Conservation (phyloP, 2,113 vertebrate species). For the Grammomys surdaster region DNA sequence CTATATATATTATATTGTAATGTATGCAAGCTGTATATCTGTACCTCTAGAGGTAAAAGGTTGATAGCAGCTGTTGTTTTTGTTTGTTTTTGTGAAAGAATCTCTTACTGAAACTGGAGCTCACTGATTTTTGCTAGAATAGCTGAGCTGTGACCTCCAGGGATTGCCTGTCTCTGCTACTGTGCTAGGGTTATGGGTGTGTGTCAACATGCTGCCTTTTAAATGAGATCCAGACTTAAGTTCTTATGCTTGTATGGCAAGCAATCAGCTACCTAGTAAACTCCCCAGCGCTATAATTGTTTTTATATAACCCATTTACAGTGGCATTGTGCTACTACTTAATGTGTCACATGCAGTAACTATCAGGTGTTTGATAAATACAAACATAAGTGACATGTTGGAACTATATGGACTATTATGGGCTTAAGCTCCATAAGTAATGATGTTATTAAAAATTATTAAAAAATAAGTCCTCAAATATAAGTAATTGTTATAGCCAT, state of each 20-base stretch:
- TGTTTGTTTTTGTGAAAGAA: background rate
- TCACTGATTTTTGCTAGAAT: background rate
- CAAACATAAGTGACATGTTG: background rate
- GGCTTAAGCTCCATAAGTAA: background rate
- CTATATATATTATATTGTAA: background rate
- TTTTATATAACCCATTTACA: background rate
- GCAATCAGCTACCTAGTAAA: too few relatives aligned
- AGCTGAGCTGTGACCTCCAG: background rate
- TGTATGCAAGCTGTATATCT: background rate
- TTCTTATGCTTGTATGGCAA: background rate
- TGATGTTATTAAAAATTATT: background rate
- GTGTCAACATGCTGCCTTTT: too few relatives aligned
- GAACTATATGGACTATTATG: background rate
- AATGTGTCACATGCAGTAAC: background rate
- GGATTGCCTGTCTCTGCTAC: background rate
- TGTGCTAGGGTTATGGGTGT: background rate
- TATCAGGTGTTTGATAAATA: background rate
- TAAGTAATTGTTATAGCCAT: background rate
- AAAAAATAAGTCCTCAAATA: conserved; percentile 29
- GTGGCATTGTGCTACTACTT: background rate
- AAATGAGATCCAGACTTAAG: background rate
- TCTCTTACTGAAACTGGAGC: background rate
- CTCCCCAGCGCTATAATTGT: background rate
- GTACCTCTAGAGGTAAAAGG: background rate
- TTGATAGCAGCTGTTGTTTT: background rate